Evolutionary conservation across 1,140 invertebrate genomes (phyloP).

Genomic region (Apis florea): DNA sequence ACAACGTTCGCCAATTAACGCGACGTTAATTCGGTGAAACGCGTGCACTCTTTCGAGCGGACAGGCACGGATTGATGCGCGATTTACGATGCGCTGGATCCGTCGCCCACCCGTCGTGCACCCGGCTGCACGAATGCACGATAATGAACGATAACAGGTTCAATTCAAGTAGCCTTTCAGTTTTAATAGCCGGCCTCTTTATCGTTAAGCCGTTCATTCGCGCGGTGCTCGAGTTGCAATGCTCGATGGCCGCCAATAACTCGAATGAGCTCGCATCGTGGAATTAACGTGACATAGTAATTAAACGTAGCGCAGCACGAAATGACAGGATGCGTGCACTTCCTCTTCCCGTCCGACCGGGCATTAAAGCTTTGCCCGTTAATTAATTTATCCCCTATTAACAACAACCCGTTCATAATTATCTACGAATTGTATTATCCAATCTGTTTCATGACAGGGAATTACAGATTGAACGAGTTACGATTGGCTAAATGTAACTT

Average conservation of each 20-base stretch:
- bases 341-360: constrained; percentile 25
- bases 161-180: constrained; percentile 45
- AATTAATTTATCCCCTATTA: background rate
- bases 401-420: too few species aligned
- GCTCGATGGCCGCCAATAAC: background rate
- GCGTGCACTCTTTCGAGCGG: too few species aligned
- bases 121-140: constrained; percentile 36
- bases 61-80: background rate
- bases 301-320: constrained; percentile 22
- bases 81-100: constrained; percentile 25
- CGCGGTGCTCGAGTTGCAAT: background rate
- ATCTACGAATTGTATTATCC: background rate
- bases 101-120: constrained; percentile 42
- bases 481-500: too few species aligned
- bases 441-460: too few species aligned
- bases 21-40: constrained; percentile 17
- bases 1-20: constrained; percentile 35
- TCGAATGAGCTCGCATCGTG: background rate
- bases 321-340: constrained; percentile 49
- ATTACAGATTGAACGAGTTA: too few species aligned
- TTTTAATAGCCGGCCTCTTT: constrained; percentile 41
- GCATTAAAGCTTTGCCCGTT: background rate
- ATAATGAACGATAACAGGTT: constrained; percentile 63
- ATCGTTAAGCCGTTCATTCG: constrained; percentile 2
- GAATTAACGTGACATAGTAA: constrained; percentile 6